Conservation (phyloP, 2,797 vertebrate species). For the Tarsius wallacei region DNA sequence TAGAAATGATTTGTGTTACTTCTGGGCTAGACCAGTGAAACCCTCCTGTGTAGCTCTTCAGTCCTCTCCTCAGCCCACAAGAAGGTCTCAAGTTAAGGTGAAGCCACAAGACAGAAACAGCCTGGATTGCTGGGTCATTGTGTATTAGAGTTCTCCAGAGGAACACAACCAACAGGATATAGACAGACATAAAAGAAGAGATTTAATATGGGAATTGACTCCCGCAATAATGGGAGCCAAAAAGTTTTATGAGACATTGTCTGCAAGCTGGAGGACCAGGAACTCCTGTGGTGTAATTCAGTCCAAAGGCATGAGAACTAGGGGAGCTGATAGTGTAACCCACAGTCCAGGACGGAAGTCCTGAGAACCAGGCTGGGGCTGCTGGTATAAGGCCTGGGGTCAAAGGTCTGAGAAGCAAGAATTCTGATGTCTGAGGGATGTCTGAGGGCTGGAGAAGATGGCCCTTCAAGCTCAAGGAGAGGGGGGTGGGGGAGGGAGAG, state of each 20-base stretch:
- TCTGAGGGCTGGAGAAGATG: not conserved
- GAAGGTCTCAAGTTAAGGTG: not conserved
- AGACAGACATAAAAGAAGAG: not conserved
- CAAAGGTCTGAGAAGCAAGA: not conserved
- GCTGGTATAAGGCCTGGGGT: not conserved
- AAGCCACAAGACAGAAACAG: not conserved
- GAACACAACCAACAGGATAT: not conserved
- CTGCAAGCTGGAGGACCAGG: not conserved
- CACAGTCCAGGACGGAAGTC: not conserved
- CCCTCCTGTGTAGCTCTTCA: not conserved
- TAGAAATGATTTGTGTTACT: constrained; percentile 24
- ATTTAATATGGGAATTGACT: not conserved
- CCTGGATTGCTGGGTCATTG: not conserved
- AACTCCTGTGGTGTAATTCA: not conserved
- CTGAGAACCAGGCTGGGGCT: not conserved
- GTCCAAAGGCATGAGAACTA: not conserved
- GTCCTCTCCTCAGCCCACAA: not conserved
- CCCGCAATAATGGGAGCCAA: not conserved
- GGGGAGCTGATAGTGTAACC: not conserved
- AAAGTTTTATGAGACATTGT: not conserved
- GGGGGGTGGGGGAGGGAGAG: not conserved
- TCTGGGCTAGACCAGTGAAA: constrained; percentile 15
- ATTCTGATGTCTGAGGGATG: not conserved
- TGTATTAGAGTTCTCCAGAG: not conserved
- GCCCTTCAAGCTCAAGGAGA: not conserved